These are phyloP conservation scores for Galeopterus variegatus DNA, from an alignment of 2,113 vertebrate genomes.

Conservation along the genomic window DNA sequence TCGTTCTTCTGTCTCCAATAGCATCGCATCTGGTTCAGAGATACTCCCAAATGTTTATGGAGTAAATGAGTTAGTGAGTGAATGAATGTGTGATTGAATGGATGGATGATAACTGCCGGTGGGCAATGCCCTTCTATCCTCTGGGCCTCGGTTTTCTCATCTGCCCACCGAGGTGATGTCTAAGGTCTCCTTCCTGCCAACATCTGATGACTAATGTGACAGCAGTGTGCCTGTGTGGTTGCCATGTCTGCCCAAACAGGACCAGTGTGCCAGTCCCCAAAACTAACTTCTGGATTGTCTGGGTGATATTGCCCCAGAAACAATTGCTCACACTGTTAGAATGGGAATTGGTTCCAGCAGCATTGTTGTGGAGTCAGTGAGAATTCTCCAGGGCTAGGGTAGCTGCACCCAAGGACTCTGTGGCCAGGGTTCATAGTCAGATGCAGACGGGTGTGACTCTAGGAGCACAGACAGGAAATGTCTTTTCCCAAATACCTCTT, in stretches of 20 bases:
- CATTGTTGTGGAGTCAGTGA: not conserved
- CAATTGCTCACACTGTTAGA: not conserved
- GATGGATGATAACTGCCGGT: not conserved
- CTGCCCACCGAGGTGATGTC: not conserved
- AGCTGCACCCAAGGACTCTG: not conserved
- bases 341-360: fast-evolving
- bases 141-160: not conserved
- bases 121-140: not conserved
- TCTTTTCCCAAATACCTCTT: not conserved
- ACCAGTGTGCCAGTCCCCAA: not conserved
- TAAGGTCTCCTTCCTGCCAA: not conserved
- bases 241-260: not conserved
- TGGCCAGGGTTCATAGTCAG: not conserved
- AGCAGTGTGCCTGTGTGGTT: not conserved
- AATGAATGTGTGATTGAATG: not conserved
- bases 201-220: not conserved
- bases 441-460: conserved; percentile 25
- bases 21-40: not conserved
- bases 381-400: not conserved
- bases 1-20: not conserved
- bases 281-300: not conserved
- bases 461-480: not conserved
- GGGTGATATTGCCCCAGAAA: not conserved
- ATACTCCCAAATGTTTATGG: not conserved
- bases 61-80: not conserved